Evolutionary conservation across 2,797 vertebrate genomes (phyloP), one percentile per base, ranked within the genome.

Genomic region (Ambastaia sidthimunki): DNA sequence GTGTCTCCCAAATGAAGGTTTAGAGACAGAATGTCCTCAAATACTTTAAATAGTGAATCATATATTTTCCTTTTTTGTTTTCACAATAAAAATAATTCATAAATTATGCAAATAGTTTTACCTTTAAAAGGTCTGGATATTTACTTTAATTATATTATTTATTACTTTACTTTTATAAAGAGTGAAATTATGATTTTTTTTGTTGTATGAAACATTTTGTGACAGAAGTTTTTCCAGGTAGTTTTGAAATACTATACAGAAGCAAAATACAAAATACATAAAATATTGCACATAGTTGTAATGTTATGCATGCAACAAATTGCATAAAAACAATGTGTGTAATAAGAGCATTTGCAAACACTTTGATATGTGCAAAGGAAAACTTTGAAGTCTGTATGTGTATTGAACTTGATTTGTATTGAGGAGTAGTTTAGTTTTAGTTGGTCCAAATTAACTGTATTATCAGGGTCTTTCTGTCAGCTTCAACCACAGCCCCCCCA

Each of bases 1-100:
- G 52, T 69, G 21, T 48, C 18, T 77, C 41, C 23, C 75, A 77
- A 69, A 60, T 37, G 21, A 74, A 47, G 23, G 23, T 59, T 48
- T 77, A 11, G 54, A 11, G 54, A 60, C 37, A 59, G 12, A 74
- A 16, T 19, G 23, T 68, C 13, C 54, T 76, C 12, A 59, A 76
- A 68, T 59, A 57, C 31, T 76, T 67, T 2, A 15, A 28, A 76
- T 41, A 18, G 31, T 65, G 7, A 23, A 21, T 65, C 15, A 67
- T 25, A 52, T 41, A 11, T 44, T 55, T 41, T 50, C n/a, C 7
- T 21, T 13, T 65, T 75, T 54, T 2, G 37, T 54, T 55, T n/a
- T 12, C 19, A 54, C 48, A 7, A 10, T 37, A 37, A 37, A 37
- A 37, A 34, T 34, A 34, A 5, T 37, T 37, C 9, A 7, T 37